Evolutionary conservation across 2,797 vertebrate species (phyloP), one percentile per base, ranked within the genome.

Genomic region (Chromis chromis): DNA sequence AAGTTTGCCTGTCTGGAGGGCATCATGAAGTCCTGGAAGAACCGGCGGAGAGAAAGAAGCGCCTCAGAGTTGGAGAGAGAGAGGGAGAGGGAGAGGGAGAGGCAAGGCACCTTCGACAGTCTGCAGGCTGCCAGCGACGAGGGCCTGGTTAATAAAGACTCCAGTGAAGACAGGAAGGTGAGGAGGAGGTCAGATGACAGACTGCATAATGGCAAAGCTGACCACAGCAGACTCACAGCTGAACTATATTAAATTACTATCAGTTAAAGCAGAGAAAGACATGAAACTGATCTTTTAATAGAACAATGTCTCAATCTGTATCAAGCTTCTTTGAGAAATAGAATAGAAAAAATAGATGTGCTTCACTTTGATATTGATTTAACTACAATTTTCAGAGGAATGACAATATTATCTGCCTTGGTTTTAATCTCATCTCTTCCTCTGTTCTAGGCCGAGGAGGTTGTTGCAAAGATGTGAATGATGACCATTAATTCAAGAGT

Each of bases 81-180:
- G 67, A 25, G 25, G 0, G 87, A 79, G 28, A 64, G 85, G 54
- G 88, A 84, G 66, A 85, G 80, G 9, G 93, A 91, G 67, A 90
- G 93, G 62, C 94, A 96, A 9, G 93, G 90, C 74, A 95, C 93
- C 0, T 95, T 95, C 55, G 94, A 96, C 89, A 97, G 96, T 74
- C 90, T 96, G 77, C 93, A 95, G 4, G 93, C 92, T 0, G 93
- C 92, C 81, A 96, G 94, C 0, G 95, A 97, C 42, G 96, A 96
- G 0, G 90, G 92, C 4, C 93, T 96, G 79, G 89, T 94, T 6
- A 95, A 93, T 39, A 90, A 88, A 11, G 92, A 95, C 3, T 91
- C 90, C 1, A 94, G 84, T 42, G 93, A 88, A 0, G 83, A 94
- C 0, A 84, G 82, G 71, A 93, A 93, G 46, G 85, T 89, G 76